These are phyloP conservation scores for Aphyosemion australe DNA, from an alignment of 2,113 vertebrate species.

Conservation along the genomic window DNA sequence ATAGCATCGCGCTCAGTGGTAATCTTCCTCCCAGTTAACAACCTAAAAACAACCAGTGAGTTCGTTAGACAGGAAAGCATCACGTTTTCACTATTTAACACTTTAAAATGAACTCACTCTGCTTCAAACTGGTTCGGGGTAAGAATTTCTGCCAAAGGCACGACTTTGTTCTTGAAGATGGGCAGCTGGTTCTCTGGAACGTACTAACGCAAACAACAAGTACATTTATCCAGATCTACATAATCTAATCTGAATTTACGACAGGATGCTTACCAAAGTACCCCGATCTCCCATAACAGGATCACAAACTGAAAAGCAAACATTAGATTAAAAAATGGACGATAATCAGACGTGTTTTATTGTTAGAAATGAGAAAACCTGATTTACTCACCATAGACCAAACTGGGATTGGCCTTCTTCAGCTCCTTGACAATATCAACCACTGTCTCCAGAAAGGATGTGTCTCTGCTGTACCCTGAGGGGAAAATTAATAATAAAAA, in stretches of 20 bases:
- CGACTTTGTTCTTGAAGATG: slow-evolving; percentile 90
- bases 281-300: slow-evolving; percentile 97
- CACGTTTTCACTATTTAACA: background rate
- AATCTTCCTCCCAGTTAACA: slow-evolving; percentile 91
- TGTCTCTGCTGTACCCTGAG: slow-evolving; percentile 91
- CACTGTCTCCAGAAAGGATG: slow-evolving; percentile 90
- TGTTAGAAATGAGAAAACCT: background rate
- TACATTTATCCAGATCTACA: too few relatives aligned
- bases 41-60: slow-evolving; percentile 71
- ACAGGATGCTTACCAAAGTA: slow-evolving; percentile 84
- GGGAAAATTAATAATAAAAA: background rate
- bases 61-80: background rate
- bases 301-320: slow-evolving; percentile 85
- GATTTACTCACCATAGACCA: slow-evolving; percentile 91
- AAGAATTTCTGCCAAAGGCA: slow-evolving; percentile 92
- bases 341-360: background rate
- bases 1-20: slow-evolving; percentile 87
- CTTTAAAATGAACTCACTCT: slow-evolving; percentile 84
- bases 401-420: slow-evolving; percentile 85
- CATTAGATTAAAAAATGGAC: background rate
- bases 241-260: too few relatives aligned
- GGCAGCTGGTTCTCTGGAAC: slow-evolving; percentile 92
- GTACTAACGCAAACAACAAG: slow-evolving; percentile 79
- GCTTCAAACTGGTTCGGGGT: slow-evolving; percentile 99
- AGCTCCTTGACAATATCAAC: slow-evolving; percentile 93